These are phyloP conservation scores for Lasaia peninsularis DNA, from an alignment of 1,140 invertebrate species.

Conservation along the genomic window DNA sequence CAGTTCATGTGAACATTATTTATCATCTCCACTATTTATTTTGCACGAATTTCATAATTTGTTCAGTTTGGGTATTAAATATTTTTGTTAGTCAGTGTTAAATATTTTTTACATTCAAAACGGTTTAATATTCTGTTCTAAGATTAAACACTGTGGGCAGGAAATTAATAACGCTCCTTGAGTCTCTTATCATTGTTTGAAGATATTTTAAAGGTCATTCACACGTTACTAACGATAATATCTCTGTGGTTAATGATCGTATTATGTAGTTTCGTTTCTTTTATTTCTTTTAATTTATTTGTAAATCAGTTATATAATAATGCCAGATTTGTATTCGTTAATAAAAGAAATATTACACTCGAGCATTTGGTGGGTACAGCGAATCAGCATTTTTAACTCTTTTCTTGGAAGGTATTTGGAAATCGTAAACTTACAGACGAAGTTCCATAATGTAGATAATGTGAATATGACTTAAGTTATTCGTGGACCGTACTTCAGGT, in stretches of 20 bases:
- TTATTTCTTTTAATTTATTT: constrained; percentile 4
- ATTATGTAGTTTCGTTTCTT: background rate
- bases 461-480: constrained; percentile 75
- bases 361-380: constrained; percentile 22
- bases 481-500: constrained; percentile 52
- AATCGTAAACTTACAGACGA: constrained; percentile 50
- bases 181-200: constrained; percentile 5
- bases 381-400: constrained; percentile 39
- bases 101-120: background rate
- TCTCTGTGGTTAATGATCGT: background rate
- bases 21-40: constrained; percentile 4
- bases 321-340: too few species aligned
- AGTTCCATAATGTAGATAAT: constrained; percentile 74
- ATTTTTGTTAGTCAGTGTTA: background rate
- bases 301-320: background rate
- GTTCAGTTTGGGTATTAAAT: background rate
- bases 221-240: constrained; percentile 4
- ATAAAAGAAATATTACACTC: background rate
- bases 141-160: background rate
- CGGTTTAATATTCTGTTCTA: background rate
- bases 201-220: constrained; percentile 8
- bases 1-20: background rate
- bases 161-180: constrained; percentile 4
- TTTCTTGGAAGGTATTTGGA: constrained; percentile 8
- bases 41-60: constrained; percentile 6